Base-by-base conservation (phyloP, 2,888 invertebrate species). In the Xiphydria camelus region DNA sequence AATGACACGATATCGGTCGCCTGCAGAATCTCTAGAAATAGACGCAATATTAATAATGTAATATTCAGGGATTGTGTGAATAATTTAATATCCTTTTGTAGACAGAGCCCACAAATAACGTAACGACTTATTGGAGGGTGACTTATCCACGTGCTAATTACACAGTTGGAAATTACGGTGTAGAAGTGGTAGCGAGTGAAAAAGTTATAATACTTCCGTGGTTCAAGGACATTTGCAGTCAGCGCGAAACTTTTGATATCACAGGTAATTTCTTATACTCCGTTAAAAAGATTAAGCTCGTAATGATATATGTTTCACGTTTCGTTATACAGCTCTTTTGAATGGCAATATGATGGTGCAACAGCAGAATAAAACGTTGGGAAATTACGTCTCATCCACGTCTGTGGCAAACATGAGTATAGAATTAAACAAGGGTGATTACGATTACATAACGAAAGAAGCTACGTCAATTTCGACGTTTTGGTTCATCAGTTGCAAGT, bases 401-500 rank as follows among this genome's bases (percentile, higher is more conserved):
- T 74, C 78, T 2, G 57, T 62, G 31, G 48, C 70, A 9, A 64
- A 64, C 32, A 29, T 73, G 29, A 54, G 50, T 35, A 76, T 91
- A 26, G 66, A 74, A 26, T 64, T 91, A 9, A 80, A 80, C 2
- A 71, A 80, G 17, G 79, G 82, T 12, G 91, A 91, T 70, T 61
- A 78, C 22, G 73, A 80, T 38, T 89, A 80, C 68, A 69, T 91
- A 15, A 66, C 65, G 12, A 70, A 67, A 18, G 76, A 79, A 42
- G 81, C 83, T 2, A 81, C 82, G 3, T 76, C 70, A 5, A 76
- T 88, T 9, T 71, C 81, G 18, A 86, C 87, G 0, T 88, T 83
- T 70, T 91, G 91, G 91, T 91, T 89, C 64, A 80, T 89, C 48
- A 88, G 91, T 71, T 91, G 91, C 64, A 75, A 79, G 39, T 86